Percentiles rank a stretch among this genome's conserved stretches.
Evolutionary conservation across 92 coral and sea anemone species (phyloP).

Genomic region (Actinostola sp.): DNA sequence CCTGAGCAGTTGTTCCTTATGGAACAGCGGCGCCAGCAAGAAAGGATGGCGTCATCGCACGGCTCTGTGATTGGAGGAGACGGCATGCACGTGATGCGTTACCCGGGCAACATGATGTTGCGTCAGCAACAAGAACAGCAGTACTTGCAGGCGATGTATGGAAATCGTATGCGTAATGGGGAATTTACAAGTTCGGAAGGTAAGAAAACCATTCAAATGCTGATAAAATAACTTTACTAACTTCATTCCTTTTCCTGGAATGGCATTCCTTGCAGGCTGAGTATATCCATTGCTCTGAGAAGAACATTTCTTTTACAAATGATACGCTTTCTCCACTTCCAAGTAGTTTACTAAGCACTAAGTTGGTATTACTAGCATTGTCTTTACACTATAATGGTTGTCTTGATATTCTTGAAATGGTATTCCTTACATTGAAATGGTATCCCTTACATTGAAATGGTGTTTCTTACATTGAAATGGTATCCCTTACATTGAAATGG

Average conservation of each 20-base stretch:
- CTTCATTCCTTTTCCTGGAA: neutral
- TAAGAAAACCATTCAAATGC: neutral
- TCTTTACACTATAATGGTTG: too few species aligned
- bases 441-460: too few species aligned
- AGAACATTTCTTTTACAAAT: too few species aligned
- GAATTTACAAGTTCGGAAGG: slow-evolving; percentile 77
- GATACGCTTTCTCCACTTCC: too few species aligned
- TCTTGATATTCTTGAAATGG: too few species aligned
- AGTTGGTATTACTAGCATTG: too few species aligned
- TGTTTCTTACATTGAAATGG: too few species aligned
- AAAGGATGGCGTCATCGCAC: slow-evolving; percentile 57
- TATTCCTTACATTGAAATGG: too few species aligned
- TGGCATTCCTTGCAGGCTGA: neutral
- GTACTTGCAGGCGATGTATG: slow-evolving; percentile 78
- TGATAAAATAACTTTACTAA: neutral
- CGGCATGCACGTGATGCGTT: slow-evolving; percentile 75
- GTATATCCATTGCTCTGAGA: neutral
- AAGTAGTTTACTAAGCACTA: too few species aligned
- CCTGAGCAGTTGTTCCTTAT: slow-evolving; percentile 65
- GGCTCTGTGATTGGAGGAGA: slow-evolving; percentile 74
- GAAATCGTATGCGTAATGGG: slow-evolving; percentile 89
- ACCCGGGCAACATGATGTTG: slow-evolving; percentile 68
- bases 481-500: too few species aligned
- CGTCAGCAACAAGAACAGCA: slow-evolving; percentile 91
- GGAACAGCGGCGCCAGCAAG: slow-evolving; percentile 68